Conservation (phyloP, 2,888 invertebrate genomes). For the Cheilosia vernalis region DNA sequence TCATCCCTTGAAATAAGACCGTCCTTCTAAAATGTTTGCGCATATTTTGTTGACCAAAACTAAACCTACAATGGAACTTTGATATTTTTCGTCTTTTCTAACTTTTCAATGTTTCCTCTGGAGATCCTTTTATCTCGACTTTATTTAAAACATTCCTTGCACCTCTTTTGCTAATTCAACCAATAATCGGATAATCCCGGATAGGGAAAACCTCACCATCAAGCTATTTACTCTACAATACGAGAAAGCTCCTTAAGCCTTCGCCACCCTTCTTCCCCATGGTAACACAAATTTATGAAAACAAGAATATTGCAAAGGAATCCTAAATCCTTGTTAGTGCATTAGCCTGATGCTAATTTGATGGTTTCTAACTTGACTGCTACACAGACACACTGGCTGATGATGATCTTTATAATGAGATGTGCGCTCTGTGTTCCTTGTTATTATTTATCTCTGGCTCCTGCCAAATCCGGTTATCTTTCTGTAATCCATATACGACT, state of each 20-base stretch:
- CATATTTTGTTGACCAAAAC: too few relatives aligned
- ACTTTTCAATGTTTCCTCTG: too few relatives aligned
- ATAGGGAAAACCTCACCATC: not conserved
- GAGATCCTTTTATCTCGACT: too few relatives aligned
- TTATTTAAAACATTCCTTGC: too few relatives aligned
- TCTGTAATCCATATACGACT: slow-evolving; percentile 13
- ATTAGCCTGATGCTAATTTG: slow-evolving; percentile 33
- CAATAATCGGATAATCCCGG: not conserved
- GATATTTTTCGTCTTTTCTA: too few relatives aligned
- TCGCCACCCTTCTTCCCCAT: not conserved
- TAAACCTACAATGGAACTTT: too few relatives aligned
- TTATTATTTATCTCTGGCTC: not conserved
- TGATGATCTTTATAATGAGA: slow-evolving; percentile 28
- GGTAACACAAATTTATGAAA: slow-evolving; percentile 1
- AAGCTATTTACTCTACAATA: not conserved
- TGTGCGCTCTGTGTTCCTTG: not conserved
- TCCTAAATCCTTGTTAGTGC: slow-evolving; percentile 30
- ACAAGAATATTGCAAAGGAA: not conserved
- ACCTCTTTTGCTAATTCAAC: not conserved
- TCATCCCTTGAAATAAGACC: too few relatives aligned
- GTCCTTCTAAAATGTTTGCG: too few relatives aligned
- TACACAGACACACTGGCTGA: slow-evolving; percentile 3
- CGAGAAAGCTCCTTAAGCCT: not conserved
- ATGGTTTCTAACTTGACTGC: slow-evolving; percentile 20
- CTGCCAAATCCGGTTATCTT: not conserved